Evolutionary conservation across 1,140 invertebrate genomes (phyloP).

Genomic region (Glossosoma conforme): DNA sequence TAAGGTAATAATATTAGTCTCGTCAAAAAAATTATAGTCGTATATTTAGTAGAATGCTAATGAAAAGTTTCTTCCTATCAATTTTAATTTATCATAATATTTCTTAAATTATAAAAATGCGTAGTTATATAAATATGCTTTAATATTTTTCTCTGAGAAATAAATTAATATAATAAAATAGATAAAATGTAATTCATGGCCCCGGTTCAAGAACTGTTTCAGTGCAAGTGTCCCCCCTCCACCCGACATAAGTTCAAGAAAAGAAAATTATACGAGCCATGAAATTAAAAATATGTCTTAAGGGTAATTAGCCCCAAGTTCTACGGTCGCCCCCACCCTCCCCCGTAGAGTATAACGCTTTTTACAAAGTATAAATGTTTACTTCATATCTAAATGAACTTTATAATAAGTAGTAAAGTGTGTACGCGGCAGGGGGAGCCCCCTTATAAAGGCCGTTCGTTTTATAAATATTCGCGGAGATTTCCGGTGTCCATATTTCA

Average conservation of each 20-base stretch:
- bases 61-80: too few relatives aligned
- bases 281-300: constrained; percentile 57
- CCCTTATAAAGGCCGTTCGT: constrained; percentile 13
- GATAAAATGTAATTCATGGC: too few relatives aligned
- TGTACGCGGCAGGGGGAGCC: constrained; percentile 9
- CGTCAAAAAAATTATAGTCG: too few relatives aligned
- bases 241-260: constrained; percentile 19
- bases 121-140: too few relatives aligned
- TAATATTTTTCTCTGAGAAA: too few relatives aligned
- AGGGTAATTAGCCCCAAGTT: constrained; percentile 51
- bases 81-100: too few relatives aligned
- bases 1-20: too few relatives aligned
- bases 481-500: constrained; percentile 23
- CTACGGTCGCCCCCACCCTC: constrained; percentile 9
- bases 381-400: constrained; percentile 21
- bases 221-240: neutral
- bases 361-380: constrained; percentile 20
- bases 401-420: constrained; percentile 9
- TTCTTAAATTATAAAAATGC: too few relatives aligned
- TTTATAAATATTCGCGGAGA: constrained; percentile 20
- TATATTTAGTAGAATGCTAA: too few relatives aligned
- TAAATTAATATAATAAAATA: too few relatives aligned
- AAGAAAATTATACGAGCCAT: constrained; percentile 50
- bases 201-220: too few relatives aligned
- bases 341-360: constrained; percentile 16